These are phyloP conservation scores for Pangasianodon gigas DNA, from an alignment of 2,113 vertebrate genomes.

Conservation along the genomic window DNA sequence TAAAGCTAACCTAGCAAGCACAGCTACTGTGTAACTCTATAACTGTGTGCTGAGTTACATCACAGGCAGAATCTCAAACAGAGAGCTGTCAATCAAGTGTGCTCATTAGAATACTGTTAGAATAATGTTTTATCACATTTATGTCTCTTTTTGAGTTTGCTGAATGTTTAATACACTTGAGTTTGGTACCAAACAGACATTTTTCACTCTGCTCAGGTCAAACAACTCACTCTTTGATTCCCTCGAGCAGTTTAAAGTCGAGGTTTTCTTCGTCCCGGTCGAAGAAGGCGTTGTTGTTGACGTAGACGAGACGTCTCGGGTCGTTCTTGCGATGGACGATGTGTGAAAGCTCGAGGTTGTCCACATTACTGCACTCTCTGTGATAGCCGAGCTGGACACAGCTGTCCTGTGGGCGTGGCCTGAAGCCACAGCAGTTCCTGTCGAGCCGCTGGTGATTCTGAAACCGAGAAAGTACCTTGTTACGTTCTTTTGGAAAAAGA, in stretches of 20 bases:
- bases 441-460: conserved; percentile 93
- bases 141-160: background rate
- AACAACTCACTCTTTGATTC: conserved; percentile 90
- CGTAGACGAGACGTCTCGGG: conserved; percentile 82
- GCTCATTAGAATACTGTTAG: background rate
- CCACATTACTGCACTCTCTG: conserved; percentile 74
- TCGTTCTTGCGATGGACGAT: conserved; percentile 80
- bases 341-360: conserved; percentile 75
- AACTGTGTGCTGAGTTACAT: background rate
- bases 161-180: background rate
- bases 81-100: background rate
- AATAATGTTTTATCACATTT: background rate
- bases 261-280: conserved; percentile 94
- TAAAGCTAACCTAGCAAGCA: background rate
- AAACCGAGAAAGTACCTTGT: background rate
- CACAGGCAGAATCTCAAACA: too few relatives aligned
- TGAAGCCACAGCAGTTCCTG: conserved; percentile 93
- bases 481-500: background rate
- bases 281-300: conserved; percentile 89
- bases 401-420: conserved; percentile 82
- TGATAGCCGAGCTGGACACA: conserved; percentile 76
- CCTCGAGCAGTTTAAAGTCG: conserved; percentile 88
- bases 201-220: conserved; percentile 35
- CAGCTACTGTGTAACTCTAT: background rate
- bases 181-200: background rate